phyloP scores from a whole-genome alignment of 1,140 invertebrate genomes.

The Reticulitermes speratus region DNA sequence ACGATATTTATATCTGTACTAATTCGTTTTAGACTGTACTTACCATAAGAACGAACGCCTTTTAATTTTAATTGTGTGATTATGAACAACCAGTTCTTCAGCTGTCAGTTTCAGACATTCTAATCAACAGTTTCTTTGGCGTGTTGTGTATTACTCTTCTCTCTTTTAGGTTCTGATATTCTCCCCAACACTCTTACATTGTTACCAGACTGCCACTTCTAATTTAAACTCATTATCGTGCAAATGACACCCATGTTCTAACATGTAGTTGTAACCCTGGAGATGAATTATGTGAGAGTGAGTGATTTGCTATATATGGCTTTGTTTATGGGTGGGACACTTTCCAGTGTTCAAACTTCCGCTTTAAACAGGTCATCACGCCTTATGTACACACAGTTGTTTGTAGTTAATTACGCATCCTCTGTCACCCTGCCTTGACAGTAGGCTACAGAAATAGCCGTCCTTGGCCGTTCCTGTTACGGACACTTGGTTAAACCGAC shows the following conservation, averaged over 20 bases:
- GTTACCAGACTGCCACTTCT: too few species aligned
- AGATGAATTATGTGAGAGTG: background rate
- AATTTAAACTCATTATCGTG: background rate
- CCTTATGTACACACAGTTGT: background rate
- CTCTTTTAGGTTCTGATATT: too few species aligned
- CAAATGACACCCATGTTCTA: background rate
- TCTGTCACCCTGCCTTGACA: background rate
- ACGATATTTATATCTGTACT: too few species aligned
- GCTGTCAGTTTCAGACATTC: too few species aligned
- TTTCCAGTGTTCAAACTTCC: background rate
- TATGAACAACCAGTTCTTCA: too few species aligned
- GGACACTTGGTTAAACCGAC: too few species aligned
- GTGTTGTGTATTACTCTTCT: too few species aligned
- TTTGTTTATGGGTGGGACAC: background rate
- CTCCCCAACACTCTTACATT: too few species aligned
- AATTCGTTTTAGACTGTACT: too few species aligned
- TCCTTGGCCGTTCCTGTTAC: background rate
- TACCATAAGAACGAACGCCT: too few species aligned
- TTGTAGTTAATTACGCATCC: background rate
- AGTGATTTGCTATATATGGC: background rate
- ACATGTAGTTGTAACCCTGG: background rate
- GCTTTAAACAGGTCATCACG: background rate
- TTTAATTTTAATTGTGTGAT: too few species aligned
- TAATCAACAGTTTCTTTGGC: too few species aligned
- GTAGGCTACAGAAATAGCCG: background rate